A percentile compares a stretch with the other conserved stretches of the same genome.
Evolutionary conservation across 2,888 invertebrate species (phyloP).

Genomic region (Alviniconcha strummeri): DNA sequence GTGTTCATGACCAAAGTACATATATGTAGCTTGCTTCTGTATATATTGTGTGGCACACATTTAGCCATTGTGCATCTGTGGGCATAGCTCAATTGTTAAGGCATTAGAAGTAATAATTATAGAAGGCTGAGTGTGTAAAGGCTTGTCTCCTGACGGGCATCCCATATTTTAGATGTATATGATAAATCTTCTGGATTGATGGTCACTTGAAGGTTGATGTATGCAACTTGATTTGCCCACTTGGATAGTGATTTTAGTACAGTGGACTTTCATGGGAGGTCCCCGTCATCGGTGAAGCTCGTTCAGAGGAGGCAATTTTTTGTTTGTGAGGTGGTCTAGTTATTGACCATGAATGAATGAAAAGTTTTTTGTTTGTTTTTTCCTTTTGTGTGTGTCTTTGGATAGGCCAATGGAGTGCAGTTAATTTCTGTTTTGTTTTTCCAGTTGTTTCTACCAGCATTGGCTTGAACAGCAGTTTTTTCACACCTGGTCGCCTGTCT

Average conservation of each 20-base stretch:
- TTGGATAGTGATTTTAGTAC: too few relatives aligned
- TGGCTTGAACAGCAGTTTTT: neutral
- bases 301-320: neutral
- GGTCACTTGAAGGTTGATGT: too few relatives aligned
- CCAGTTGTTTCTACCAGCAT: neutral
- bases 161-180: neutral
- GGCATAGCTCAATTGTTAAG: neutral
- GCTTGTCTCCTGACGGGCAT: neutral
- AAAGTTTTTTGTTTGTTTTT: neutral
- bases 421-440: slow-evolving; percentile 7
- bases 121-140: neutral
- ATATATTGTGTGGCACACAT: neutral
- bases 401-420: neutral
- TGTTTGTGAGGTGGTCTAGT: neutral
- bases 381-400: neutral
- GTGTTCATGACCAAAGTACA: neutral
- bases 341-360: too few relatives aligned
- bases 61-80: neutral
- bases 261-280: too few relatives aligned
- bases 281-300: neutral
- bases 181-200: too few relatives aligned
- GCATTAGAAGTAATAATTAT: neutral
- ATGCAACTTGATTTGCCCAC: too few relatives aligned
- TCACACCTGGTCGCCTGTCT: slow-evolving; percentile 4
- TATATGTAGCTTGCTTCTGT: neutral